A percentile compares a stretch with the other conserved stretches of the same genome.
These are phyloP conservation scores for Drosophila tripunctata DNA, from an alignment of 2,888 invertebrate species.

Conservation along the genomic window DNA sequence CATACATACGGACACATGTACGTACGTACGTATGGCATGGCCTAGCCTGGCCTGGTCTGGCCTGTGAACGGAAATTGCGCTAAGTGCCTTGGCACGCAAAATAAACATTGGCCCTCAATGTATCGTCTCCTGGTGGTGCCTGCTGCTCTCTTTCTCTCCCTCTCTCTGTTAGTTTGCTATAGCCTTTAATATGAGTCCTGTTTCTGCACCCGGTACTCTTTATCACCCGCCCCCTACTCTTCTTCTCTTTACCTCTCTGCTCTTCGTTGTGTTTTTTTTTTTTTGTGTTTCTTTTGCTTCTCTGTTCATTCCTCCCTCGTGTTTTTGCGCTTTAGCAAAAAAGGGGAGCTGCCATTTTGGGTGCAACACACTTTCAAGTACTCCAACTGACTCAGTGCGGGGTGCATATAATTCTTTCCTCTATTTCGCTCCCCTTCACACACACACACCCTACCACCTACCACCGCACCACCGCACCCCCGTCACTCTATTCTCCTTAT, in stretches of 20 bases:
- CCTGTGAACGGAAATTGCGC: constrained; percentile 68
- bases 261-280: background rate
- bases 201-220: background rate
- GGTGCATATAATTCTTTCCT: constrained; percentile 39
- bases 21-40: too few relatives aligned
- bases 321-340: constrained; percentile 10
- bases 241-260: background rate
- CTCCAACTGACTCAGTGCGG: constrained; percentile 59
- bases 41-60: too few relatives aligned
- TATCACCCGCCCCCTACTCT: background rate
- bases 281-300: background rate
- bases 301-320: background rate
- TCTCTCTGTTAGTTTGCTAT: constrained; percentile 2
- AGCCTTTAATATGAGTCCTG: constrained; percentile 40
- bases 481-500: constrained; percentile 24
- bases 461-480: too few relatives aligned
- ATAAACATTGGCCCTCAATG: constrained; percentile 62
- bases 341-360: constrained; percentile 54
- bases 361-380: constrained; percentile 74
- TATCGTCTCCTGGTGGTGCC: background rate
- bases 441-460: too few relatives aligned
- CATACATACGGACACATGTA: constrained; percentile 36
- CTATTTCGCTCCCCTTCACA: background rate
- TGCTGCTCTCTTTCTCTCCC: background rate
- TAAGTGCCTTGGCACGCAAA: constrained; percentile 72